Evolutionary conservation across 2,797 vertebrate genomes (phyloP).

Genomic region (Coccyzus lansbergi): DNA sequence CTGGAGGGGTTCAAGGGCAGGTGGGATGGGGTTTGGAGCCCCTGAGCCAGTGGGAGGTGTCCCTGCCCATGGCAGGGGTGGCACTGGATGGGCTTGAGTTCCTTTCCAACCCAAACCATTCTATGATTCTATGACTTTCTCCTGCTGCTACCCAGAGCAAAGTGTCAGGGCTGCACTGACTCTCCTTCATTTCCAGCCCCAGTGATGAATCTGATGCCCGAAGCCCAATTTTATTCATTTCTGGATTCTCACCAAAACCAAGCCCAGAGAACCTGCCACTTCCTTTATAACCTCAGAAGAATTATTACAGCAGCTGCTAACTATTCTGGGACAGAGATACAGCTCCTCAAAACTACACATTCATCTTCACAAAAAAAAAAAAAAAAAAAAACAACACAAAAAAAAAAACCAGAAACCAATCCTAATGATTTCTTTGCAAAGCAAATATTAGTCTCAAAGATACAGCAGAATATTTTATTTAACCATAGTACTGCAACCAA

Average conservation of each 20-base stretch:
- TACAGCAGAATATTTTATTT: not conserved
- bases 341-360: not conserved
- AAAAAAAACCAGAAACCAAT: not conserved
- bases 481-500: not conserved
- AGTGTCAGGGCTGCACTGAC: not conserved
- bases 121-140: not conserved
- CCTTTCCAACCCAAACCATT: no score
- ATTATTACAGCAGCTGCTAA: not conserved
- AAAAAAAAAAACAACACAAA: not conserved
- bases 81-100: no score
- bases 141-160: fast-evolving
- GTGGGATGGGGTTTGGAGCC: no score
- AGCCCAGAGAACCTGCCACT: not conserved
- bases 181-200: not conserved
- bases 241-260: slow-evolving; percentile 10
- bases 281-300: not conserved
- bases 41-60: no score
- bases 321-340: not conserved
- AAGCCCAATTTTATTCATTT: not conserved
- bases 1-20: no score
- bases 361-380: not conserved
- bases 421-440: not conserved
- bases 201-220: not conserved
- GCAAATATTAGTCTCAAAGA: not conserved
- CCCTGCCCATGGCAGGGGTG: no score